Percentiles rank a stretch among this genome's conserved stretches.
Conservation (phyloP, 2,113 vertebrate species). For the Chlorocebus sabaeus region DNA sequence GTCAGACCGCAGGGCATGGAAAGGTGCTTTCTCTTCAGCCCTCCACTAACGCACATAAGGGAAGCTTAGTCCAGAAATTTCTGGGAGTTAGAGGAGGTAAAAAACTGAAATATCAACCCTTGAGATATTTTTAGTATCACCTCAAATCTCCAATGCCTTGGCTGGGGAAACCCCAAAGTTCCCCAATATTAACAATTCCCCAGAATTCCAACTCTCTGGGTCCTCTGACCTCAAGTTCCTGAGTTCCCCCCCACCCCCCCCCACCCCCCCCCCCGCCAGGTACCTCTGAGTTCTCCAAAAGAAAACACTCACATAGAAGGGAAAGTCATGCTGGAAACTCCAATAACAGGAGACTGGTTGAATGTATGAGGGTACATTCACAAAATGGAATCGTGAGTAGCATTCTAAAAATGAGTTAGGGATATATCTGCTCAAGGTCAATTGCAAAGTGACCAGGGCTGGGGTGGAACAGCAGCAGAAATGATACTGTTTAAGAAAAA, state of each 20-base stretch:
- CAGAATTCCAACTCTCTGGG: neutral
- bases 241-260: neutral
- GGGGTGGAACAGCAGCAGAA: neutral
- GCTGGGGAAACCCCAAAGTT: neutral
- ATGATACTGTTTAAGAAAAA: neutral
- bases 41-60: fast-evolving
- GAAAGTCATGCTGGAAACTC: neutral
- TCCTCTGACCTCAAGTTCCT: neutral
- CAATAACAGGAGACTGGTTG: neutral
- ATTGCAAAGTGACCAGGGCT: neutral
- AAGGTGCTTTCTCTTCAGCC: neutral
- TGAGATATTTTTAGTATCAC: neutral
- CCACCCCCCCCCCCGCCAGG: too few species aligned
- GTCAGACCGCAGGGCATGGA: too few species aligned
- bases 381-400: neutral
- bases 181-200: neutral
- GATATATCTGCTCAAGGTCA: neutral
- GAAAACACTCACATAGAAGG: neutral
- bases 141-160: neutral
- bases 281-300: neutral
- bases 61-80: neutral
- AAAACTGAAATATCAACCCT: neutral
- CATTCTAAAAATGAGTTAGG: neutral
- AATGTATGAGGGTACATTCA: neutral
- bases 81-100: neutral